Evolutionary conservation across 2,113 vertebrate genomes (phyloP).

Genomic region (Cyrtonyx montezumae): DNA sequence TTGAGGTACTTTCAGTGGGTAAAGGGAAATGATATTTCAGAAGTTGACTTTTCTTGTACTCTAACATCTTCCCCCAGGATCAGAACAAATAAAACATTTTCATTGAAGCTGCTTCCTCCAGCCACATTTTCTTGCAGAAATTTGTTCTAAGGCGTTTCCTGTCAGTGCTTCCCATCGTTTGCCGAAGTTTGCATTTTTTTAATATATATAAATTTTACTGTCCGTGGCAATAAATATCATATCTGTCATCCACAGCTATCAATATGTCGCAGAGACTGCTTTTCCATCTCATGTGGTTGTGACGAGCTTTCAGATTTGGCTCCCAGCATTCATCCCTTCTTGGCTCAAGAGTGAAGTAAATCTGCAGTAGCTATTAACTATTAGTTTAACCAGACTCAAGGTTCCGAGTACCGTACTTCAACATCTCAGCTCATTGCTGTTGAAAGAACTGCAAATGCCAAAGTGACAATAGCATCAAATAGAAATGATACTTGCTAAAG

Average conservation of each 20-base stretch:
- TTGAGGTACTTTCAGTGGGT: neutral
- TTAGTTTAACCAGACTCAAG: constrained; percentile 57
- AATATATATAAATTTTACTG: constrained; percentile 69
- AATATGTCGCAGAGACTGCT: constrained; percentile 55
- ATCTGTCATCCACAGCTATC: constrained; percentile 67
- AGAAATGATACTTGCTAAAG: neutral
- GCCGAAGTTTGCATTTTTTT: constrained; percentile 57
- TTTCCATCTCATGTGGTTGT: constrained; percentile 53
- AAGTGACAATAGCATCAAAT: fast-evolving
- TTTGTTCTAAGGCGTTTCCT: constrained; percentile 55
- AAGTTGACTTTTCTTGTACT: neutral
- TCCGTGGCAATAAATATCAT: constrained; percentile 70
- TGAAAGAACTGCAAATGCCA: constrained; percentile 22
- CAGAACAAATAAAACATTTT: constrained; percentile 61
- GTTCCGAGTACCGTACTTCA: neutral
- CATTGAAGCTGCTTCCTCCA: constrained; percentile 21
- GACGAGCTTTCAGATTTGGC: constrained; percentile 71
- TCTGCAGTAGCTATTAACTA: constrained; percentile 63
- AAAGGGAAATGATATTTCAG: constrained; percentile 7
- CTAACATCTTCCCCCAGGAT: constrained; percentile 30
- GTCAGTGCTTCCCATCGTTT: constrained; percentile 54
- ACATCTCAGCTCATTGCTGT: constrained; percentile 1
- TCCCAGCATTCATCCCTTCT: constrained; percentile 63
- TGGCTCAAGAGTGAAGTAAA: constrained; percentile 62
- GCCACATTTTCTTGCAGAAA: constrained; percentile 44